Evolutionary conservation across 2,113 vertebrate species (phyloP).

Genomic region (Hippocampus abdominalis): DNA sequence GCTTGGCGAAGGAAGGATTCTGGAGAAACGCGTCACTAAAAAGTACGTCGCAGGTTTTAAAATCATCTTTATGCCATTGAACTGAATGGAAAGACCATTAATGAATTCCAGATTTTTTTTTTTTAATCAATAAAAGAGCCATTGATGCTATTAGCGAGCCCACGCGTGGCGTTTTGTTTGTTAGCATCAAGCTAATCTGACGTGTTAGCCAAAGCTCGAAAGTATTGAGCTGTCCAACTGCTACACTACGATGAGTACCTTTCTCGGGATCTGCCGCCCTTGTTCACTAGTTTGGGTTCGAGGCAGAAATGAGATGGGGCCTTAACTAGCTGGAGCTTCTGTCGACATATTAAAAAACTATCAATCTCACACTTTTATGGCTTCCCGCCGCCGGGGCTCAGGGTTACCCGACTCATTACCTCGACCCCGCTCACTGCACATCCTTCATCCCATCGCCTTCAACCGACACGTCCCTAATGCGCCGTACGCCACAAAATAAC

Average conservation of each 20-base stretch:
- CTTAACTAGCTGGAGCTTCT: slow-evolving; percentile 54
- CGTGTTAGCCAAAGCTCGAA: no score
- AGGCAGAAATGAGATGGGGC: slow-evolving; percentile 36
- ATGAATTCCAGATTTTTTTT: no score
- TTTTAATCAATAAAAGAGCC: no score
- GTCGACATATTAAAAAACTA: slow-evolving; percentile 57
- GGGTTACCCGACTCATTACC: slow-evolving; percentile 46
- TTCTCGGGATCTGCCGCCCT: slow-evolving; percentile 13
- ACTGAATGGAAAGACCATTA: no score
- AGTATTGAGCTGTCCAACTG: neutral
- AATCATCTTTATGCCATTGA: no score
- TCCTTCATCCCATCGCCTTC: slow-evolving; percentile 40
- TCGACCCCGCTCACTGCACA: slow-evolving; percentile 26
- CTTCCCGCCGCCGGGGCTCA: slow-evolving; percentile 16
- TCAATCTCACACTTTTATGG: slow-evolving; percentile 52
- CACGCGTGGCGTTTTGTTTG: no score
- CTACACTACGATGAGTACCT: slow-evolving; percentile 17
- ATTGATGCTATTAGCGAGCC: no score
- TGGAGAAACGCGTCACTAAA: no score
- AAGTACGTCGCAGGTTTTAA: no score
- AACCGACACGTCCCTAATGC: slow-evolving; percentile 21
- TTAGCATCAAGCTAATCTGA: no score
- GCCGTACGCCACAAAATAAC: neutral
- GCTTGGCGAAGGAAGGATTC: neutral
- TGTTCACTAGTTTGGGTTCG: slow-evolving; percentile 20